Conservation (phyloP, 2,888 invertebrate species). For the Aleiodes alternator region DNA sequence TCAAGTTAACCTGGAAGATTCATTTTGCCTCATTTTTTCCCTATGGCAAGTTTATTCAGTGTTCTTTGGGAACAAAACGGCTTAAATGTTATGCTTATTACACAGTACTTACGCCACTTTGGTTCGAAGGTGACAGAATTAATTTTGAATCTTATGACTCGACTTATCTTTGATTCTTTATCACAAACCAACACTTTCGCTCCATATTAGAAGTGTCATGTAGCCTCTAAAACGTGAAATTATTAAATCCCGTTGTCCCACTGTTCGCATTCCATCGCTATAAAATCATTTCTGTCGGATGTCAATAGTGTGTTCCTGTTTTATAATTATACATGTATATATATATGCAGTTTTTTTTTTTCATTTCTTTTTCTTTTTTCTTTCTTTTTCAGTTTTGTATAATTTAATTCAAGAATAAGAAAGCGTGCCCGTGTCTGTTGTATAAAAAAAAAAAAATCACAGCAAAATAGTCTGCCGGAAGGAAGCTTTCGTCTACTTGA, state of each 20-base stretch:
- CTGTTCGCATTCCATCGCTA: constrained; percentile 57
- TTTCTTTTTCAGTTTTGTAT: neutral
- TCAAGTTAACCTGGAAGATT: too few relatives aligned
- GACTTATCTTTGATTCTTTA: constrained; percentile 6
- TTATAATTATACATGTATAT: neutral
- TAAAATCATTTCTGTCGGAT: constrained; percentile 12
- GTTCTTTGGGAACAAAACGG: too few relatives aligned
- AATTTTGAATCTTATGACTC: constrained; percentile 1
- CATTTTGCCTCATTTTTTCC: too few relatives aligned
- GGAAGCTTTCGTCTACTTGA: neutral
- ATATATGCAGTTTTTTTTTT: neutral
- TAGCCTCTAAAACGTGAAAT: constrained; percentile 37
- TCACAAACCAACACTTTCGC: constrained; percentile 41
- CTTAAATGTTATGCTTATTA: too few relatives aligned
- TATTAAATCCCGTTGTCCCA: constrained; percentile 52
- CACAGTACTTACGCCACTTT: too few relatives aligned
- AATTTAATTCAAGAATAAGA: neutral
- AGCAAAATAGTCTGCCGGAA: neutral
- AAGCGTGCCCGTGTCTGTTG: constrained; percentile 10
- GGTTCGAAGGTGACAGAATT: neutral
- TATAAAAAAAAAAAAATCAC: too few relatives aligned
- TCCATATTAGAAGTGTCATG: constrained; percentile 43
- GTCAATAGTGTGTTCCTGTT: constrained; percentile 11
- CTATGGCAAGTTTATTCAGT: too few relatives aligned
- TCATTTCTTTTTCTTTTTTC: too few relatives aligned